Conservation (phyloP, 2,113 vertebrate genomes). For the Nicator chloris region DNA sequence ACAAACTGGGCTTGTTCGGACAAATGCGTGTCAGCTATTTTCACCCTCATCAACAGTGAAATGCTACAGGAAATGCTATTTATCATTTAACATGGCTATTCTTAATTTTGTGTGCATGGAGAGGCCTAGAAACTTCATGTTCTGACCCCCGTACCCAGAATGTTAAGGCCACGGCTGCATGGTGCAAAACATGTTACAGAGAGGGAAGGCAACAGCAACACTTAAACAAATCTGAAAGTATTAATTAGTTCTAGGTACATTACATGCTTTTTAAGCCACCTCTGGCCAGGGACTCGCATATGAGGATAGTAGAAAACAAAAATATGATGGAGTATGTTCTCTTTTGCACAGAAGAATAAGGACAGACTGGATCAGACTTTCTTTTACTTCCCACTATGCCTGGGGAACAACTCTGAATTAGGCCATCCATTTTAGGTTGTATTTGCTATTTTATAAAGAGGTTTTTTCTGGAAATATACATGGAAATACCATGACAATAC, state of each 20-base stretch:
- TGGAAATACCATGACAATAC: accelerated
- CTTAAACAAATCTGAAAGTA: neutral
- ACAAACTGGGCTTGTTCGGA: neutral
- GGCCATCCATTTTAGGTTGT: neutral
- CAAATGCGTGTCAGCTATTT: neutral
- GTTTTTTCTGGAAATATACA: neutral
- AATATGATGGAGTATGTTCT: neutral
- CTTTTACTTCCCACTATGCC: neutral
- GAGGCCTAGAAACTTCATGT: neutral
- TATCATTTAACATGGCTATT: neutral
- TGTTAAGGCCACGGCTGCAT: neutral
- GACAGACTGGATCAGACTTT: neutral
- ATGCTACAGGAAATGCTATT: neutral
- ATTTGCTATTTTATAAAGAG: neutral
- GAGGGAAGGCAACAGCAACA: neutral
- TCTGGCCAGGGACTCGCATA: neutral
- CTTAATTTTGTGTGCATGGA: neutral
- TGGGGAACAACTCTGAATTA: neutral
- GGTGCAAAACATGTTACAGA: neutral
- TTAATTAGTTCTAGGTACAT: neutral
- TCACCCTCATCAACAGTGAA: neutral
- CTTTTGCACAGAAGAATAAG: neutral
- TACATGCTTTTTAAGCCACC: neutral
- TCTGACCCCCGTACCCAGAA: accelerated
- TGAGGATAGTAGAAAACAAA: neutral